A percentile compares a stretch with the other conserved stretches of the same genome.
phyloP scores from a whole-genome alignment of 2,888 invertebrate genomes.

The Netelia melanura region DNA sequence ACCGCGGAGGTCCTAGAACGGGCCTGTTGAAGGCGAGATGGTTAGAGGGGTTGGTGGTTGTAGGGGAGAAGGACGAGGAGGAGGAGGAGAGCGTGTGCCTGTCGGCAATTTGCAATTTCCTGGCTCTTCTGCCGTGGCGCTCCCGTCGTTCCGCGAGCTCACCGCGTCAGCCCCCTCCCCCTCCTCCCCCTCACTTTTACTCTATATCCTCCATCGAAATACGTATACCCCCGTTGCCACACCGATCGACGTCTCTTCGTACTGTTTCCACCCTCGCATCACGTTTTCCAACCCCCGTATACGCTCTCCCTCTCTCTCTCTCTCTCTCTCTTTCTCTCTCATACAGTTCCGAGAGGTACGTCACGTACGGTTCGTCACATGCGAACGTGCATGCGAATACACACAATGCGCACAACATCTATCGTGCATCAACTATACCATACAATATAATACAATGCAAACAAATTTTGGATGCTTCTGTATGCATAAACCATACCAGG shows the following conservation, averaged over 20 bases:
- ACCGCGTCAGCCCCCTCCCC: conserved; percentile 31
- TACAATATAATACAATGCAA: conserved; percentile 63
- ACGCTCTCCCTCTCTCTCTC: background rate
- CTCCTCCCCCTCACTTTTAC: conserved; percentile 35
- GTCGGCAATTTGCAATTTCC: conserved; percentile 83
- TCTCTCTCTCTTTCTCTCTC: background rate
- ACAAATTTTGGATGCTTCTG: conserved; percentile 57
- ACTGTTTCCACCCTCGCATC: conserved; percentile 47
- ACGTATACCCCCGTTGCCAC: conserved; percentile 1
- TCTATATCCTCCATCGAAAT: conserved; percentile 3
- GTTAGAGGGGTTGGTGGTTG: too few relatives aligned
- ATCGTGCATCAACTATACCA: conserved; percentile 45
- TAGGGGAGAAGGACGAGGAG: conserved; percentile 16
- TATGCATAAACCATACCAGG: conserved; percentile 3
- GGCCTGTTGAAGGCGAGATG: conserved; percentile 23
- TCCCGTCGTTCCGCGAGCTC: conserved; percentile 45
- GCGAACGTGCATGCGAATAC: conserved; percentile 52
- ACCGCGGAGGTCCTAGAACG: conserved; percentile 39
- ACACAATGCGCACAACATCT: conserved; percentile 39
- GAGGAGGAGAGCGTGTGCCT: conserved; percentile 68
- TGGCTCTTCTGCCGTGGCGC: conserved; percentile 71
- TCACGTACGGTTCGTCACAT: conserved; percentile 67
- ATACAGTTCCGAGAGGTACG: background rate
- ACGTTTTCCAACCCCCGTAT: conserved; percentile 41
- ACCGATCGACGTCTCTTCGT: conserved; percentile 24